Evolutionary conservation across 1,140 invertebrate genomes (phyloP).

Genomic region (Aleiodes sp.): DNA sequence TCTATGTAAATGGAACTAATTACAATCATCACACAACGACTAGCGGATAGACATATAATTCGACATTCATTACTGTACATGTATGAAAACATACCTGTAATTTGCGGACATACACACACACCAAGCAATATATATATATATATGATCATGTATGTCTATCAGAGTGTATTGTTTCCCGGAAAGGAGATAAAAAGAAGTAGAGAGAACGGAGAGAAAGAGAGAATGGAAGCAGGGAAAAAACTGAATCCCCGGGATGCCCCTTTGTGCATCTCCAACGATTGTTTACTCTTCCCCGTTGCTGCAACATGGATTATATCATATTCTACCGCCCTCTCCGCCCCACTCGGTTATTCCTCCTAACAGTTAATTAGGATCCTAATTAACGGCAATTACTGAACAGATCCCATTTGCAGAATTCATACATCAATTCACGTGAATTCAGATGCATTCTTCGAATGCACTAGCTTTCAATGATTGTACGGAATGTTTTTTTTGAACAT

Average conservation of each 20-base stretch:
- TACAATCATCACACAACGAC: conserved; percentile 50
- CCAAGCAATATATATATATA: conserved; percentile 31
- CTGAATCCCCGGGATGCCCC: conserved; percentile 29
- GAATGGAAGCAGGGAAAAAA: conserved; percentile 22
- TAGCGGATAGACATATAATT: conserved; percentile 46
- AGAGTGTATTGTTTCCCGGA: conserved; percentile 20
- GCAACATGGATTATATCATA: conserved; percentile 35
- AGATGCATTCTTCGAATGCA: conserved; percentile 2
- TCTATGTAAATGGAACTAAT: conserved; percentile 53
- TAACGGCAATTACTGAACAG: conserved; percentile 29
- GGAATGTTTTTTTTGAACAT: not conserved
- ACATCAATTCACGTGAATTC: not conserved
- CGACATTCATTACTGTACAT: conserved; percentile 40
- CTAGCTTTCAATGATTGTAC: not conserved
- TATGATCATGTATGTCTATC: conserved; percentile 21
- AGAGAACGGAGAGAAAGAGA: conserved; percentile 4
- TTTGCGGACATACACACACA: conserved; percentile 15
- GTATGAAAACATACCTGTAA: conserved; percentile 37
- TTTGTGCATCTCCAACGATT: conserved; percentile 30
- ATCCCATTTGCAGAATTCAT: conserved; percentile 6
- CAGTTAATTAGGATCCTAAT: conserved; percentile 33
- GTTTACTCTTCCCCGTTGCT: conserved; percentile 20
- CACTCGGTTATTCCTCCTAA: no score
- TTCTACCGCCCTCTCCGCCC: conserved; percentile 7
- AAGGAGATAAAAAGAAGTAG: conserved; percentile 19